phyloP scores from a whole-genome alignment of 2,797 vertebrate species.

The Meda fulgida region DNA sequence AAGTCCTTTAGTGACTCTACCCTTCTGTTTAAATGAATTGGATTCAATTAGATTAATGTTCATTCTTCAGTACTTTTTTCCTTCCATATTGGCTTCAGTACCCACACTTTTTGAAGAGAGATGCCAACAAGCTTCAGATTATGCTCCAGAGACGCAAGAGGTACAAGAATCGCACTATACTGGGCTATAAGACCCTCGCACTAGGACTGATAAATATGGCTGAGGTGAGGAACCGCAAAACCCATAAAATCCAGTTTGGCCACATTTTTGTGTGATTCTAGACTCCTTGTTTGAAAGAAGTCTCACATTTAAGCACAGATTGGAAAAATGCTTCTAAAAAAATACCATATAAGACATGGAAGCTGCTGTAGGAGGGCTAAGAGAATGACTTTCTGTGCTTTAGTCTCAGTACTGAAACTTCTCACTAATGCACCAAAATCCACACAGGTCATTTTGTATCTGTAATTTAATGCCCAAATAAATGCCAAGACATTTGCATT shows the following conservation, averaged over 20 bases:
- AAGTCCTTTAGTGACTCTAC: not conserved
- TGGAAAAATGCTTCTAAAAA: not conserved
- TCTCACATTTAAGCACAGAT: not conserved
- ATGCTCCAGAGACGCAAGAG: slow-evolving; percentile 90
- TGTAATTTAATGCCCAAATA: not conserved
- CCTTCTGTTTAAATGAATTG: not conserved
- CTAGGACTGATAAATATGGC: slow-evolving; percentile 92
- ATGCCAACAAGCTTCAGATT: slow-evolving; percentile 91
- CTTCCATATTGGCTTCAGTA: slow-evolving; percentile 74
- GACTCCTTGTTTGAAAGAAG: not conserved
- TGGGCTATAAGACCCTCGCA: slow-evolving; percentile 91
- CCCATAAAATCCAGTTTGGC: not conserved
- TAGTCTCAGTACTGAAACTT: not conserved
- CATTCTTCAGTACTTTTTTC: not conserved
- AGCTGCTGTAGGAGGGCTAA: not conserved
- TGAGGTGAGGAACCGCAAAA: slow-evolving; percentile 75
- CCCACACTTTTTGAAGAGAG: slow-evolving; percentile 91
- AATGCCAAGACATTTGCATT: slow-evolving; percentile 25
- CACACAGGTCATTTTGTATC: not conserved
- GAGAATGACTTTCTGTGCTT: not conserved
- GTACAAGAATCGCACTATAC: slow-evolving; percentile 90
- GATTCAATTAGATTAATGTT: not conserved
- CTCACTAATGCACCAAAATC: not conserved
- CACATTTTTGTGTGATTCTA: not conserved
- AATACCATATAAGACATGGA: not conserved